phyloP scores from a whole-genome alignment of 2,113 vertebrate genomes.

The Amphilophus citrinellus region DNA sequence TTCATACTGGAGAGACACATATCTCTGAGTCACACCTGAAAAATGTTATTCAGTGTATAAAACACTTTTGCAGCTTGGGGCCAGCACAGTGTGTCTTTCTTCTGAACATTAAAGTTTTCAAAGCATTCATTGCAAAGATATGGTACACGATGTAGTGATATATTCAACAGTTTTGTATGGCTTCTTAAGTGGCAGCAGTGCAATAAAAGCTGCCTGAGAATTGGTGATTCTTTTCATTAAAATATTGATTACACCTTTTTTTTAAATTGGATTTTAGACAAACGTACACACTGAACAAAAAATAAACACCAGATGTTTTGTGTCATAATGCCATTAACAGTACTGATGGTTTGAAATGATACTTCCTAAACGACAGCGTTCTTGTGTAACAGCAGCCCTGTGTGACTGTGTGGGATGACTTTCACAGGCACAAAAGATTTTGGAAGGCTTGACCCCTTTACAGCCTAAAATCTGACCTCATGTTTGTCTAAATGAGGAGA shows the following conservation, averaged over 20 bases:
- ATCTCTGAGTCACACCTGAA: constrained; percentile 15
- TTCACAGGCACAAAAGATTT: constrained; percentile 57
- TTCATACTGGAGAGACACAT: constrained; percentile 7
- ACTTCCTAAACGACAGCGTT: constrained; percentile 24
- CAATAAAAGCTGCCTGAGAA: not conserved
- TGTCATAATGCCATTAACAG: constrained; percentile 12
- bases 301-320: constrained; percentile 15
- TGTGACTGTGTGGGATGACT: constrained; percentile 43
- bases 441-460: constrained; percentile 50
- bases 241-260: constrained; percentile 6
- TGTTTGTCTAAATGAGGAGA: constrained; percentile 28
- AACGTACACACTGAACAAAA: not conserved
- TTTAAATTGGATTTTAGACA: not conserved
- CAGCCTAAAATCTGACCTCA: constrained; percentile 33
- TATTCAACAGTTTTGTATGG: not conserved
- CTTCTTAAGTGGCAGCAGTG: not conserved
- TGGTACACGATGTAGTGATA: not conserved
- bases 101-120: constrained; percentile 20
- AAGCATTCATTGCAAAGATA: not conserved
- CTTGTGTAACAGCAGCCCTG: constrained; percentile 67
- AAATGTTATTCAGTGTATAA: constrained; percentile 11
- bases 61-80: not conserved
- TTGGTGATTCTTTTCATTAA: constrained; percentile 16
- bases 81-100: not conserved
- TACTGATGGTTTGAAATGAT: constrained; percentile 5